A percentile compares a stretch with the other conserved stretches of the same genome.
phyloP scores from a whole-genome alignment of 1,140 invertebrate genomes.

The Vanessa tameamea region DNA sequence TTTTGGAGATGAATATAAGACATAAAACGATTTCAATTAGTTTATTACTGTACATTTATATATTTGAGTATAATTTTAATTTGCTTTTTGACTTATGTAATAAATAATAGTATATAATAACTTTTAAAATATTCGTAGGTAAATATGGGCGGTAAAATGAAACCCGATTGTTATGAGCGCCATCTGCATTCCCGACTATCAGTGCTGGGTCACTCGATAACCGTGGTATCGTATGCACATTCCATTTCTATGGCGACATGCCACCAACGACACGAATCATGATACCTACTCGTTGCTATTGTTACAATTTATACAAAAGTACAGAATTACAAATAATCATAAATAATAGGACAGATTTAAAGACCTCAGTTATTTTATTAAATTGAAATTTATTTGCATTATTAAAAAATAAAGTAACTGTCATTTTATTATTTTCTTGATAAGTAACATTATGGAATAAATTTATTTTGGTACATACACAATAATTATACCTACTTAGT shows the following conservation, averaged over 20 bases:
- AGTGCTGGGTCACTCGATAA: slow-evolving; percentile 61
- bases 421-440: no score
- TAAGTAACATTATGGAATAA: no score
- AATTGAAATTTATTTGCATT: no score
- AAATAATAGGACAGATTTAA: no score
- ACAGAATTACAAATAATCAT: no score
- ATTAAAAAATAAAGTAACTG: no score
- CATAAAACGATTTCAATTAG: no score
- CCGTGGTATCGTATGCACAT: slow-evolving; percentile 54
- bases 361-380: no score
- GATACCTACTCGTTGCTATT: neutral
- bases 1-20: no score
- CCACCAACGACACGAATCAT: slow-evolving; percentile 7
- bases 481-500: no score
- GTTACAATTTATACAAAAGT: slow-evolving; percentile 1
- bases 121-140: neutral
- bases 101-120: neutral
- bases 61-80: neutral
- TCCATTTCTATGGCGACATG: slow-evolving; percentile 44
- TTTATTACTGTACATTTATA: no score
- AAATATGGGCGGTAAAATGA: slow-evolving; percentile 32
- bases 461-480: no score
- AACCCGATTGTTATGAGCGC: slow-evolving; percentile 40
- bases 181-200: slow-evolving; percentile 54
- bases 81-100: neutral